phyloP scores from a whole-genome alignment of 2,113 vertebrate species.

The Rousettus leschenaultii region DNA sequence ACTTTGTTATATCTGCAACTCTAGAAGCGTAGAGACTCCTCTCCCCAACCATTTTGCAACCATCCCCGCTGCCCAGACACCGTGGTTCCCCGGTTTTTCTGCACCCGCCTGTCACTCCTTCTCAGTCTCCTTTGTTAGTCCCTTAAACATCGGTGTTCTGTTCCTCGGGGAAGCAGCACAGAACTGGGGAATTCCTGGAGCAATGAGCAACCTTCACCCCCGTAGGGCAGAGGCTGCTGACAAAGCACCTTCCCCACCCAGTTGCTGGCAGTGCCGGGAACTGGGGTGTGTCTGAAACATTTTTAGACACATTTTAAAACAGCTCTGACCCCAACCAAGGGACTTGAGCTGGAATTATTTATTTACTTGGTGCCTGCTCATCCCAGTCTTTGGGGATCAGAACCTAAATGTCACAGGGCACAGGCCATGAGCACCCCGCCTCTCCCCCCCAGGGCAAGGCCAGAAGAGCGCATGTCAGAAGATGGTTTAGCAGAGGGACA shows the following conservation, averaged over 20 bases:
- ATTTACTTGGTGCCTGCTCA: background rate
- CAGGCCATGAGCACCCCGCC: background rate
- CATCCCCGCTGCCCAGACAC: background rate
- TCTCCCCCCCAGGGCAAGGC: background rate
- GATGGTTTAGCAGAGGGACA: background rate
- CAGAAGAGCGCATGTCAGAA: background rate
- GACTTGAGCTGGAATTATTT: background rate
- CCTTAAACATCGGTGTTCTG: accelerated
- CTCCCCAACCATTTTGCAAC: background rate
- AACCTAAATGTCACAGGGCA: background rate
- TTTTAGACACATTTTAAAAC: background rate
- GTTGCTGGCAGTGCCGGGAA: background rate
- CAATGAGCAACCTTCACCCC: too few relatives aligned
- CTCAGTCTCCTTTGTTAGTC: accelerated
- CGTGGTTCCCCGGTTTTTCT: background rate
- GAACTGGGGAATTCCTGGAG: background rate
- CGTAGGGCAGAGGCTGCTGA: accelerated
- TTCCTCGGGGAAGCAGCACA: background rate
- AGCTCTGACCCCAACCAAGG: background rate
- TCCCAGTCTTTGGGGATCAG: background rate
- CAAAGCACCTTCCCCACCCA: accelerated
- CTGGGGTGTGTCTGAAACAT: background rate
- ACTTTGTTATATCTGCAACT: background rate
- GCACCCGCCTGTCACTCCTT: background rate
- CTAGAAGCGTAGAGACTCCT: background rate